Conservation (phyloP, 2,888 invertebrate genomes). For the Eilema caniola region DNA sequence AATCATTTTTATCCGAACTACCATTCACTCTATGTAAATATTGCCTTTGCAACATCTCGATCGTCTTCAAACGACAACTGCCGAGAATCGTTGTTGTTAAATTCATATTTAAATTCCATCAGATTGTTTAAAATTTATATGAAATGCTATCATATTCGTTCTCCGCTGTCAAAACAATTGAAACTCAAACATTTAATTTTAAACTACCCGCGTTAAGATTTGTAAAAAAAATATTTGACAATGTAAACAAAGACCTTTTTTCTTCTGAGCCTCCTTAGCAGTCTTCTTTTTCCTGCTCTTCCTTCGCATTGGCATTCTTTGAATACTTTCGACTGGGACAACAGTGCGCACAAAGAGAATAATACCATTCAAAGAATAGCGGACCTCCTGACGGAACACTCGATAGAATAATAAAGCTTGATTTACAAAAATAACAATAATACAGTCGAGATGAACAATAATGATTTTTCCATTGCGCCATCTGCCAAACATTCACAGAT, state of each 20-base stretch:
- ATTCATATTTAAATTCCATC: conserved; percentile 38
- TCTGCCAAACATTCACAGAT: conserved; percentile 73
- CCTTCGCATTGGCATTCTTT: conserved; percentile 85
- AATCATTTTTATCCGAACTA: background rate
- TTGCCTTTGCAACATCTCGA: conserved; percentile 32
- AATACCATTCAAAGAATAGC: conserved; percentile 71
- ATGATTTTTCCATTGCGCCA: conserved; percentile 64
- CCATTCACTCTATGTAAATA: conserved; percentile 13
- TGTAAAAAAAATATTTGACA: conserved; percentile 17
- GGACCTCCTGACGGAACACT: conserved; percentile 24
- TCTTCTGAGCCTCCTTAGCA: conserved; percentile 70
- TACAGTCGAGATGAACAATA: conserved; percentile 57
- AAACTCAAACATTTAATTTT: conserved; percentile 25
- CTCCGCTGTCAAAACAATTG: conserved; percentile 32
- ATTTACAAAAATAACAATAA: conserved; percentile 58
- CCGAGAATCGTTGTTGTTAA: conserved; percentile 34
- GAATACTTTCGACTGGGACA: conserved; percentile 77
- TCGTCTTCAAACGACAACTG: conserved; percentile 34
- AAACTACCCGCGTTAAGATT: conserved; percentile 49
- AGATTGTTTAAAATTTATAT: conserved; percentile 28
- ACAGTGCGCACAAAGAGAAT: conserved; percentile 76
- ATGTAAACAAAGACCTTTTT: conserved; percentile 61
- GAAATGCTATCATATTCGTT: conserved; percentile 33
- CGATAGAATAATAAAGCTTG: conserved; percentile 40
- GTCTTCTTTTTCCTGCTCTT: conserved; percentile 83